A percentile compares a stretch with the other conserved stretches of the same genome.
Conservation (phyloP, 2,113 vertebrate genomes). For the Plecotus auritus region DNA sequence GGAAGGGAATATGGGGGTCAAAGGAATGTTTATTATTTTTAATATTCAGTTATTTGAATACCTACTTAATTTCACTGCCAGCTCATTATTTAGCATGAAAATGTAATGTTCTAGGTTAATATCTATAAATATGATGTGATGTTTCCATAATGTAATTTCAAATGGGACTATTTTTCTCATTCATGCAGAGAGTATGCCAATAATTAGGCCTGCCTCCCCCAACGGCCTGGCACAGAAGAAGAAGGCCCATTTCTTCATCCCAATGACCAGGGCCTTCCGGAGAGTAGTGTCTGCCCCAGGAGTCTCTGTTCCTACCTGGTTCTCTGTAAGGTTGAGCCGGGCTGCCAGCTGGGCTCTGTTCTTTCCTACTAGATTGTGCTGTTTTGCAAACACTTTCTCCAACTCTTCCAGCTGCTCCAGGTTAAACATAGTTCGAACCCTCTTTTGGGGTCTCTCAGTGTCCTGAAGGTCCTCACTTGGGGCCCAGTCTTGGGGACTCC, state of each 20-base stretch:
- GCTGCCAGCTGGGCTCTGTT: slow-evolving; percentile 82
- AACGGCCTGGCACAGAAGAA: neutral
- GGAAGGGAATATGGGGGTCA: neutral
- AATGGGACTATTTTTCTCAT: neutral
- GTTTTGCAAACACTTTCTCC: slow-evolving; percentile 83
- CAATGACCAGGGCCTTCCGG: neutral
- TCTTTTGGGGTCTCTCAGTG: slow-evolving; percentile 77
- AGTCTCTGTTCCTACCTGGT: slow-evolving; percentile 75
- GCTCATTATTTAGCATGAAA: neutral
- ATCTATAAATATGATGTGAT: neutral
- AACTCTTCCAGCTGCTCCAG: slow-evolving; percentile 83
- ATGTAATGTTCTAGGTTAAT: slow-evolving; percentile 9
- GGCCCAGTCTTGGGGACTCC: neutral
- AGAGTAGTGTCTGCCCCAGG: accelerated
- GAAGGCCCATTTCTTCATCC: neutral
- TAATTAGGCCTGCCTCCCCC: neutral
- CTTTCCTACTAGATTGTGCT: slow-evolving; percentile 85
- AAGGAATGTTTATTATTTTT: neutral
- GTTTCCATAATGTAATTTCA: slow-evolving; percentile 20
- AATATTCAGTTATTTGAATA: neutral
- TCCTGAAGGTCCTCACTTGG: neutral
- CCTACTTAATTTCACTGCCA: neutral
- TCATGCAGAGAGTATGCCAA: neutral
- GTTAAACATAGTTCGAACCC: slow-evolving; percentile 82
- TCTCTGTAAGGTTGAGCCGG: slow-evolving; percentile 81